Evolutionary conservation across 2,888 invertebrate genomes (phyloP).

Genomic region (Volucella inflata): DNA sequence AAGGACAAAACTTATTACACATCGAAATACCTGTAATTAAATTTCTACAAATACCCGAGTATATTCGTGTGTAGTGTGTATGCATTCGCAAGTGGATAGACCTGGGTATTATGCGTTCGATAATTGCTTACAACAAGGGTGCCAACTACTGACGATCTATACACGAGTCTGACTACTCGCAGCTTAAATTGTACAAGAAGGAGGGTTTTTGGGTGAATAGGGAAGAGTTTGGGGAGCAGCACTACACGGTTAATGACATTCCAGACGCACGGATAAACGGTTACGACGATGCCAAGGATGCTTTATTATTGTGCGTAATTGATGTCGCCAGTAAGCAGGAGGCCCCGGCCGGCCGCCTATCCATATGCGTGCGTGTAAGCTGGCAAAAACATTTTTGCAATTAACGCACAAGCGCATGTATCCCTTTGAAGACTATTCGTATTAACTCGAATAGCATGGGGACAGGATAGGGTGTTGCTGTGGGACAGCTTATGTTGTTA

Average conservation of each 20-base stretch:
- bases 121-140: slow-evolving; percentile 72
- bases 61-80: slow-evolving; percentile 16
- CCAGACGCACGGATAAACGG: slow-evolving; percentile 22
- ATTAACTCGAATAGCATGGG: background rate
- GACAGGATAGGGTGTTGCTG: background rate
- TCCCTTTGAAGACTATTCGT: slow-evolving; percentile 1
- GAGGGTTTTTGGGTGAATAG: slow-evolving; percentile 5
- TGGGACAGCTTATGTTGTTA: background rate
- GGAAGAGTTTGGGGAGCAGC: background rate
- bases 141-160: slow-evolving; percentile 57
- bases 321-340: slow-evolving; percentile 29
- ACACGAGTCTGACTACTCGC: slow-evolving; percentile 26
- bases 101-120: slow-evolving; percentile 60
- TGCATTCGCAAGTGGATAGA: slow-evolving; percentile 30
- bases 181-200: slow-evolving; percentile 15
- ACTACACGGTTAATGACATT: slow-evolving; percentile 39
- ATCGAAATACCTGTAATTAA: slow-evolving; percentile 71
- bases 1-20: slow-evolving; percentile 72
- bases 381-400: slow-evolving; percentile 71
- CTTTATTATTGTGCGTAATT: slow-evolving; percentile 71
- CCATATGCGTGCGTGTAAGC: slow-evolving; percentile 16
- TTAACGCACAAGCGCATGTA: slow-evolving; percentile 52
- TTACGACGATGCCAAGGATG: slow-evolving; percentile 50
- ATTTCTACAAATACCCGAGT: background rate
- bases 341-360: background rate